Evolutionary conservation across 1,140 invertebrate genomes (phyloP).

Genomic region (Calycopis cecrops): DNA sequence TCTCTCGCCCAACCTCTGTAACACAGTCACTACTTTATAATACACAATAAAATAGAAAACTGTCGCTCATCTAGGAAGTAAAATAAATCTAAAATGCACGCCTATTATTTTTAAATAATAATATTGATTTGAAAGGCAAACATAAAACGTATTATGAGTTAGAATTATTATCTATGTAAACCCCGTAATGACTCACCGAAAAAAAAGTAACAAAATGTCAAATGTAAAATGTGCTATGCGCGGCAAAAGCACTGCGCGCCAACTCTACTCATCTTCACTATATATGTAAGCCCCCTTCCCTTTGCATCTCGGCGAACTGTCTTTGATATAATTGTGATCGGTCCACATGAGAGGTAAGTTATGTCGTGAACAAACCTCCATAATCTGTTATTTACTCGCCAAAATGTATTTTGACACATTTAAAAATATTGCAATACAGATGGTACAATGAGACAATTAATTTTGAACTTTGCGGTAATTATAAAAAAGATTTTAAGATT

Average conservation of each 20-base stretch:
- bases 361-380: neutral
- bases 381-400: too few relatives aligned
- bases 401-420: too few relatives aligned
- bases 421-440: too few relatives aligned
- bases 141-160: too few relatives aligned
- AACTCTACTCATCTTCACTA: slow-evolving; percentile 35
- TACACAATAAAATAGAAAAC: neutral
- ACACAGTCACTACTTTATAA: neutral
- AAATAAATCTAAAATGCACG: too few relatives aligned
- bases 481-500: too few relatives aligned
- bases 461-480: too few relatives aligned
- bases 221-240: slow-evolving; percentile 30
- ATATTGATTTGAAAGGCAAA: too few relatives aligned
- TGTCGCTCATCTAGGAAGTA: too few relatives aligned
- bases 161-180: neutral
- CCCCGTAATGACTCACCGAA: slow-evolving; percentile 15
- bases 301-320: slow-evolving; percentile 18
- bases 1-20: slow-evolving; percentile 3
- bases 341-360: slow-evolving; percentile 2
- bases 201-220: slow-evolving; percentile 9
- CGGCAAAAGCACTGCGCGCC: slow-evolving; percentile 26
- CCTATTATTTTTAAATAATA: too few relatives aligned
- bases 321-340: slow-evolving; percentile 21
- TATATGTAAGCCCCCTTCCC: slow-evolving; percentile 43
- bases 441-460: too few relatives aligned